Evolutionary conservation across 2,113 vertebrate species (phyloP).

Genomic region (Phalacrocorax pelagicus): DNA sequence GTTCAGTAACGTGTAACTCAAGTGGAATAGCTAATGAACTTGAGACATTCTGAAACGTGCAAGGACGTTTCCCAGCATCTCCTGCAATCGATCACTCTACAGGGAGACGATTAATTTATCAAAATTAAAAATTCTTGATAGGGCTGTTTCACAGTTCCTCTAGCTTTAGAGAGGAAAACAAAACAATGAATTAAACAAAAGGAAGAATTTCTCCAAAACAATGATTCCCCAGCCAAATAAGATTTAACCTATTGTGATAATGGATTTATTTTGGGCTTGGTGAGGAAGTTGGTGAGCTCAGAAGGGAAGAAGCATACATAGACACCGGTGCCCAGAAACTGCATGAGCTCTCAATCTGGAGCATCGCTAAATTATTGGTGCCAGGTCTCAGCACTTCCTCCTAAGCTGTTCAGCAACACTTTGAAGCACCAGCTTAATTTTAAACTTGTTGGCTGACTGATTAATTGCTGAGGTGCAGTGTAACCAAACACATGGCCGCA

Average conservation of each 20-base stretch:
- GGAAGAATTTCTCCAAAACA: background rate
- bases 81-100: background rate
- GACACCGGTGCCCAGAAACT: background rate
- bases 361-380: accelerated
- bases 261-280: background rate
- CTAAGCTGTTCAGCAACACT: background rate
- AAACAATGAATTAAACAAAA: background rate
- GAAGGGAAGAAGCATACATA: background rate
- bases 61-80: background rate
- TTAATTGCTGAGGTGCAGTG: background rate
- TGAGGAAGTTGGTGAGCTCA: background rate
- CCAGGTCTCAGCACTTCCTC: background rate
- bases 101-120: constrained; percentile 43
- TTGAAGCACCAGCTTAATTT: background rate
- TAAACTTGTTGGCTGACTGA: background rate
- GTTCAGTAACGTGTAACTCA: background rate
- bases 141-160: background rate
- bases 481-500: accelerated
- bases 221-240: background rate
- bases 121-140: constrained; percentile 43
- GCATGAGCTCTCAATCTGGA: background rate
- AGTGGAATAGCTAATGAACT: constrained; percentile 44
- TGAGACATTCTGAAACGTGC: background rate
- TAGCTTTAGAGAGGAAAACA: background rate
- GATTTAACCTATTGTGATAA: background rate